These are phyloP conservation scores for Myotis davidii DNA, from an alignment of 2,113 vertebrate genomes.

Conservation along the genomic window DNA sequence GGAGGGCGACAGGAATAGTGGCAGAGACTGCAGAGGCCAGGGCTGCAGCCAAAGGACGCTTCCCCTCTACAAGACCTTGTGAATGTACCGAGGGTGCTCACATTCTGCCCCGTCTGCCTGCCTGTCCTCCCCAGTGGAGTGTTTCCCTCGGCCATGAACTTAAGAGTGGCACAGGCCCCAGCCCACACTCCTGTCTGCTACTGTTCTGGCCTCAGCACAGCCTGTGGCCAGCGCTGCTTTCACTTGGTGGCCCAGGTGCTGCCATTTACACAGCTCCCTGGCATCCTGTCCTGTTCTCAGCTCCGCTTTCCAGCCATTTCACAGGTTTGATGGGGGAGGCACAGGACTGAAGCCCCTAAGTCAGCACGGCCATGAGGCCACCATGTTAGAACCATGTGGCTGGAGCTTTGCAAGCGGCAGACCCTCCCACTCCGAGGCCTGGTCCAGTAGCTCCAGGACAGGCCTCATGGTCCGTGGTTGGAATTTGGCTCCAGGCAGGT, in stretches of 20 bases:
- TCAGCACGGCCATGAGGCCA: no score
- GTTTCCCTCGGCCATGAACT: background rate
- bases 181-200: background rate
- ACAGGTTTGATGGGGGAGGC: no score
- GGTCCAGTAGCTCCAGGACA: no score
- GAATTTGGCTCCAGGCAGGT: background rate
- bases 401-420: no score
- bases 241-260: background rate
- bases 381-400: no score
- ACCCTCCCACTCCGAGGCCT: no score
- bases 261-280: no score
- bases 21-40: background rate
- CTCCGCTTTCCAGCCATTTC: no score
- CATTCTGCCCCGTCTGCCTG: no score
- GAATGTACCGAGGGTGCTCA: rapidly evolving
- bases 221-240: background rate
- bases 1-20: rapidly evolving
- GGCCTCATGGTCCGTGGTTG: background rate
- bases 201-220: background rate
- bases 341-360: no score
- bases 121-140: background rate
- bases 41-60: background rate
- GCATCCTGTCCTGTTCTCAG: no score
- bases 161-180: background rate
- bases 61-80: background rate